Conservation (phyloP, 2,797 vertebrate genomes). For the Macropodus opercularis region DNA sequence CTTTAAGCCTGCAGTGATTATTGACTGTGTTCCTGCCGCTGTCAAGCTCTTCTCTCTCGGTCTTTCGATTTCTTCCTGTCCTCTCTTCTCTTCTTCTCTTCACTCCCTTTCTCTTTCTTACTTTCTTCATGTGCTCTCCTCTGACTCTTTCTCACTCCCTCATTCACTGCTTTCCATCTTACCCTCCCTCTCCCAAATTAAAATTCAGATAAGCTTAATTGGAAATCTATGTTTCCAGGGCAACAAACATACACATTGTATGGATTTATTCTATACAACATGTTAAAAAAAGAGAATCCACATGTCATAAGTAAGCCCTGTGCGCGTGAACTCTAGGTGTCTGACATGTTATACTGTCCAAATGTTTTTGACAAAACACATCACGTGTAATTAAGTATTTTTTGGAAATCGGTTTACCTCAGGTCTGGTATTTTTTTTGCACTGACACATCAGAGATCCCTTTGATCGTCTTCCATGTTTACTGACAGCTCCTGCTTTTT, state of each 20-base stretch:
- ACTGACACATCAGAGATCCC: neutral
- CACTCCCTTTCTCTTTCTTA: neutral
- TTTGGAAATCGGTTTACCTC: no score
- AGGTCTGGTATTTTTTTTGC: neutral
- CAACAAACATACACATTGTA: conserved; percentile 2
- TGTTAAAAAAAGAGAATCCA: no score
- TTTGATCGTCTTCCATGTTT: conserved; percentile 25
- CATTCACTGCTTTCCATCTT: neutral
- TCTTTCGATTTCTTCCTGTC: conserved; percentile 8
- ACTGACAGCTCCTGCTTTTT: conserved; percentile 1
- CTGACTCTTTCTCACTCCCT: neutral
- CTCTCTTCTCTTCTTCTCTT: neutral
- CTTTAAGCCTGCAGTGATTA: conserved; percentile 65
- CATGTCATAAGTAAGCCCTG: no score
- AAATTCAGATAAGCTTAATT: conserved; percentile 35
- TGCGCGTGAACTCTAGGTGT: no score
- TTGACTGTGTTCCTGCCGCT: conserved; percentile 46
- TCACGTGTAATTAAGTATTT: neutral
- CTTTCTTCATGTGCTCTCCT: neutral
- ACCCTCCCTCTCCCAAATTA: conserved; percentile 20
- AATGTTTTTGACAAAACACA: neutral
- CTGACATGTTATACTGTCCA: neutral
- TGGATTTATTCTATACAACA: no score
- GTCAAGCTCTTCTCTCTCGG: conserved; percentile 18
- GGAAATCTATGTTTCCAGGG: conserved; percentile 19